Evolutionary conservation across 2,797 vertebrate genomes (phyloP).

Genomic region (Microcaecilia unicolor): DNA sequence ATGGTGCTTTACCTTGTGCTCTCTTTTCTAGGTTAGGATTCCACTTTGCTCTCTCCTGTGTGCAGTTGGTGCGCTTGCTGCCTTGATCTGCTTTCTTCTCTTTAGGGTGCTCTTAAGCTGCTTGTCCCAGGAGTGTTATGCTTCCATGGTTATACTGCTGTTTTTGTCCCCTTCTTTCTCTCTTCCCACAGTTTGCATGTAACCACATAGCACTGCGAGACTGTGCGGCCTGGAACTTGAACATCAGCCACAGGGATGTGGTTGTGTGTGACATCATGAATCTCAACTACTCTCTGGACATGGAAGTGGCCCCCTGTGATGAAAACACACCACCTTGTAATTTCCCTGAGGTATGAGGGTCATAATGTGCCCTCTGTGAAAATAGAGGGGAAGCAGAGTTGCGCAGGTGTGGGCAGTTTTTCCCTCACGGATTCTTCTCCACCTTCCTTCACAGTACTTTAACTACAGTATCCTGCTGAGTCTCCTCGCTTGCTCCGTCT

Average conservation of each 20-base stretch:
- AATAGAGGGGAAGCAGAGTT: no score
- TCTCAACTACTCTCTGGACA: conserved; percentile 71
- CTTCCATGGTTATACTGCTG: neutral
- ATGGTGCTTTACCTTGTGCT: no score
- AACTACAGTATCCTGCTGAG: conserved; percentile 83
- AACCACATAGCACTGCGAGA: conserved; percentile 67
- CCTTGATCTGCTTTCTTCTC: no score
- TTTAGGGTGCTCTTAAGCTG: no score
- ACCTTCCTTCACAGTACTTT: conserved; percentile 70
- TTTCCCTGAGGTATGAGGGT: conserved; percentile 83
- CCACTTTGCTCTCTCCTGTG: no score
- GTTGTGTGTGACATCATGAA: conserved; percentile 75
- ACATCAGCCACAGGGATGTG: conserved; percentile 64
- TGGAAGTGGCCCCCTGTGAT: conserved; percentile 66
- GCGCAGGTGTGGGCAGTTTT: no score
- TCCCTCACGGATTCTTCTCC: neutral
- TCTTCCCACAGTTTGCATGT: conserved; percentile 75
- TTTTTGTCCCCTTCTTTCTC: no score
- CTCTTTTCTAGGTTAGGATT: no score
- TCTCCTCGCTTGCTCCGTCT: conserved; percentile 88
- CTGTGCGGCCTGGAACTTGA: conserved; percentile 71
- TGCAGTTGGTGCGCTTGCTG: no score
- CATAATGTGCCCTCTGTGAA: neutral
- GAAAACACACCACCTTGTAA: conserved; percentile 65
- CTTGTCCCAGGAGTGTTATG: no score